Evolutionary conservation across 2,888 invertebrate genomes (phyloP), one percentile per base, ranked within the genome.

Genomic region (Torymus aiolomorphi): DNA sequence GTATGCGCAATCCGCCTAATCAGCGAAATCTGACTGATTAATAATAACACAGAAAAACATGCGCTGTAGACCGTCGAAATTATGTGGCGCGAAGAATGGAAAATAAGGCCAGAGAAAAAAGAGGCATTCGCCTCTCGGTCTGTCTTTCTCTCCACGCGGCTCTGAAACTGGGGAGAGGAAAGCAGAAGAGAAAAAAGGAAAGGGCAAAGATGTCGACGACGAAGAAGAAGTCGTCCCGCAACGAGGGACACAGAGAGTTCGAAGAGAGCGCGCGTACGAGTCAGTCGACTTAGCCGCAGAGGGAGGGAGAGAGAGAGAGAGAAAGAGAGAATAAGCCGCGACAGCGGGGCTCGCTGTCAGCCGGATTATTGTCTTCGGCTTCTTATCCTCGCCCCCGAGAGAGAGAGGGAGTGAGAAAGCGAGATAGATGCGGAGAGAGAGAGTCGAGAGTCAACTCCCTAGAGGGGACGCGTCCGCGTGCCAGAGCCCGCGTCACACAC

Each of bases 351-450:
- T 86, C 86, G 83, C 89, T 89, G 90, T 90, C 90, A 90, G 89
- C 86, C 85, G 89, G 89, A 90, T 90, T 90, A 90, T 90, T 90
- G 90, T 90, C 90, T 88, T 87, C 86, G 86, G 86, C 86, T 88
- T 89, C 88, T 89, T 89, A 89, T 89, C 88, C 86, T 83, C 84
- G 84, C 75, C 82, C 79, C 42, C n/a, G 20, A 14, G 16, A 16
- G 61, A 61, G 52, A 62, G 62, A 49, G 20, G 16, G 69, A 49
- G 18, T 13, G 54, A 73, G 52, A 18, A 16, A 12, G 70, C n/a
- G 14, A 63, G 13, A n/a, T n/a, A 63, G 16, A 66, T 20, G 54
- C 51, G 57, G n/a, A 57, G 69, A 69, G n/a, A 57, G 69, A 69
- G 51, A 78, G 69, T 42, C 69, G 76, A 62, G 67, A 76, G 61